phyloP scores from a whole-genome alignment of 2,888 invertebrate genomes.

The Omphaloscelis lunosa region DNA sequence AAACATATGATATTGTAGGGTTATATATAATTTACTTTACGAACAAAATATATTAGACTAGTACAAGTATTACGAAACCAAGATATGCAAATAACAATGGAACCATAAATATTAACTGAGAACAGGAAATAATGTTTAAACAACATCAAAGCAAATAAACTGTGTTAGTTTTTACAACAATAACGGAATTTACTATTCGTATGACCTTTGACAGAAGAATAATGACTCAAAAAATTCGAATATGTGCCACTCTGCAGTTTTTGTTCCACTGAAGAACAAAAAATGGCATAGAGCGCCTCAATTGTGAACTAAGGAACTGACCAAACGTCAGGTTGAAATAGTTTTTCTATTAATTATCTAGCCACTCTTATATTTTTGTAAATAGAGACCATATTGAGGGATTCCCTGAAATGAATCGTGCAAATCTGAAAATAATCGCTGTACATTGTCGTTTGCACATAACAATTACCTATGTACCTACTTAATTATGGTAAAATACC shows the following conservation, averaged over 20 bases:
- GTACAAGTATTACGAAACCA: constrained; percentile 24
- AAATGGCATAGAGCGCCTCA: constrained; percentile 28
- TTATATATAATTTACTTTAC: background rate
- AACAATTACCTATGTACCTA: background rate
- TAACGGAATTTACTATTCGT: constrained; percentile 37
- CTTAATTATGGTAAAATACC: constrained; percentile 11
- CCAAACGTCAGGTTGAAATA: background rate
- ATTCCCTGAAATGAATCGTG: constrained; percentile 17
- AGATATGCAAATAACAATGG: constrained; percentile 51
- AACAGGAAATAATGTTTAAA: constrained; percentile 63
- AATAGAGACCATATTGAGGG: background rate
- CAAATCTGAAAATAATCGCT: constrained; percentile 28
- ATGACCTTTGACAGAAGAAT: constrained; percentile 54
- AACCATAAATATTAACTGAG: constrained; percentile 49
- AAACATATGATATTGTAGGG: background rate
- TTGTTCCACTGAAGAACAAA: constrained; percentile 31
- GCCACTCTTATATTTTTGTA: constrained; percentile 5
- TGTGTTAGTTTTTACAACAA: constrained; percentile 49
- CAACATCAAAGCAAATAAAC: constrained; percentile 48
- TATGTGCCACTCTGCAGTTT: constrained; percentile 16
- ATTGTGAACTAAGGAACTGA: constrained; percentile 38
- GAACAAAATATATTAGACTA: constrained; percentile 18
- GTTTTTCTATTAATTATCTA: constrained; percentile 22
- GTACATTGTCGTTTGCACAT: background rate
- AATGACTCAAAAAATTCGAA: constrained; percentile 38